Percentiles rank a stretch among this genome's conserved stretches.
phyloP scores from a whole-genome alignment of 2,113 vertebrate species.

The Halcyon malimbica region DNA sequence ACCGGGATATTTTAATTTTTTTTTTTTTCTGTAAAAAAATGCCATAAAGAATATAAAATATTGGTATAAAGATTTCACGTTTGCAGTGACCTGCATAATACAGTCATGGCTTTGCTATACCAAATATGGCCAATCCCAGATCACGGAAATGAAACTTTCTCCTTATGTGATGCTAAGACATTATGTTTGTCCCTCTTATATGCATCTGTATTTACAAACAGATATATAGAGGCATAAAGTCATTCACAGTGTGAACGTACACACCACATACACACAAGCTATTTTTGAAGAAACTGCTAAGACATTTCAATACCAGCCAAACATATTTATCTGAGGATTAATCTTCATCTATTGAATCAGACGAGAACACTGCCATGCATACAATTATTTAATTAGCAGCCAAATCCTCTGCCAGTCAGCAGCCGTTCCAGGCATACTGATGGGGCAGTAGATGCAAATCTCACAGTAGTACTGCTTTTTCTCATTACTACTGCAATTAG shows the following conservation, averaged over 20 bases:
- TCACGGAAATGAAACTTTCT: not conserved
- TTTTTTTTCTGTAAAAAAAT: not conserved
- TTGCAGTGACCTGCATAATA: not conserved
- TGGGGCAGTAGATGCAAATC: slow-evolving; percentile 90
- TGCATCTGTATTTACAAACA: slow-evolving; percentile 60
- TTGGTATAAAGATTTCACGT: not conserved
- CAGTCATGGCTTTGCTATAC: not conserved
- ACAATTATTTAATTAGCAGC: slow-evolving; percentile 99
- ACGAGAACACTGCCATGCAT: slow-evolving; percentile 93
- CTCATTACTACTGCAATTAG: slow-evolving; percentile 98
- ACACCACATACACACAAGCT: slow-evolving; percentile 67
- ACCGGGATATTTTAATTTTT: not conserved
- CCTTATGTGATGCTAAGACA: not conserved
- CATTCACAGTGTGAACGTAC: slow-evolving; percentile 24
- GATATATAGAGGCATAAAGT: slow-evolving; percentile 17
- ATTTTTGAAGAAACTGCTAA: slow-evolving; percentile 86
- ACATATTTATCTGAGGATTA: slow-evolving; percentile 99
- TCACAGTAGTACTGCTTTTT: slow-evolving; percentile 89
- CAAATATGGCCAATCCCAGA: not conserved
- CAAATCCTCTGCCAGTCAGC: slow-evolving; percentile 87
- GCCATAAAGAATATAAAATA: not conserved
- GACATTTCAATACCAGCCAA: slow-evolving; percentile 89
- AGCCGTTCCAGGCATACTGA: slow-evolving; percentile 87
- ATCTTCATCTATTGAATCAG: slow-evolving; percentile 93
- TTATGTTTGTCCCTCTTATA: not conserved